phyloP scores from a whole-genome alignment of 2,888 invertebrate species.

The Euplexia lucipara region DNA sequence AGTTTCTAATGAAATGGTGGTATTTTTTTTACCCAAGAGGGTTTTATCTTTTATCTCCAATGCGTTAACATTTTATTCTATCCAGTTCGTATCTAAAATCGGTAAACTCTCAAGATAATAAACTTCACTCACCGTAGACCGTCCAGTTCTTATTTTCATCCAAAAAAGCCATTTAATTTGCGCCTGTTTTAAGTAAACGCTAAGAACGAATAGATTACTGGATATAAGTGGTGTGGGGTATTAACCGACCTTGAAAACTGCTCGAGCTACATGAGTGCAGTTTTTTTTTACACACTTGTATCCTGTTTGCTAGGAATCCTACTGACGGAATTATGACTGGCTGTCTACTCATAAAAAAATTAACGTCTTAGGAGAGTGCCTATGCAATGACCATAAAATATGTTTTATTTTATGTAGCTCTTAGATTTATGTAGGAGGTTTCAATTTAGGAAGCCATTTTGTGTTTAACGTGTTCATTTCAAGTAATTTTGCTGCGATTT shows the following conservation, averaged over 20 bases:
- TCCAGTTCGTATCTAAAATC: slow-evolving; percentile 26
- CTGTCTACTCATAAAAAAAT: slow-evolving; percentile 29
- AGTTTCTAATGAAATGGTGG: no score
- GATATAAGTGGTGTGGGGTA: slow-evolving; percentile 64
- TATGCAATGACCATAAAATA: slow-evolving; percentile 14
- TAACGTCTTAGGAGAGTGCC: slow-evolving; percentile 16
- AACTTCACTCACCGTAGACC: slow-evolving; percentile 21
- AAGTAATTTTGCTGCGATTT: slow-evolving; percentile 3
- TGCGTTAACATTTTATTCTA: neutral
- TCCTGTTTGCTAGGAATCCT: slow-evolving; percentile 55
- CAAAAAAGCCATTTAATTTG: slow-evolving; percentile 53
- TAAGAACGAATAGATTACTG: slow-evolving; percentile 66
- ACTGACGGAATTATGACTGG: slow-evolving; percentile 46
- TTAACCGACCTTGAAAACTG: slow-evolving; percentile 69
- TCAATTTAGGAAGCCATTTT: slow-evolving; percentile 10
- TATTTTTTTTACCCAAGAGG: no score
- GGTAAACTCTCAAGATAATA: slow-evolving; percentile 30
- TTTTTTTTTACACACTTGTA: slow-evolving; percentile 45
- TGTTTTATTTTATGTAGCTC: slow-evolving; percentile 22
- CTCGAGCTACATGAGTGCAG: slow-evolving; percentile 40
- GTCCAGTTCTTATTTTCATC: slow-evolving; percentile 34
- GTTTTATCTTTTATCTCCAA: neutral
- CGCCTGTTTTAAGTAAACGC: slow-evolving; percentile 59
- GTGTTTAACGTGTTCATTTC: slow-evolving; percentile 3
- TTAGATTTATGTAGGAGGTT: neutral